A percentile compares a stretch with the other conserved stretches of the same genome.
Conservation (phyloP, 2,113 vertebrate genomes). For the Peromyscus polionotus region DNA sequence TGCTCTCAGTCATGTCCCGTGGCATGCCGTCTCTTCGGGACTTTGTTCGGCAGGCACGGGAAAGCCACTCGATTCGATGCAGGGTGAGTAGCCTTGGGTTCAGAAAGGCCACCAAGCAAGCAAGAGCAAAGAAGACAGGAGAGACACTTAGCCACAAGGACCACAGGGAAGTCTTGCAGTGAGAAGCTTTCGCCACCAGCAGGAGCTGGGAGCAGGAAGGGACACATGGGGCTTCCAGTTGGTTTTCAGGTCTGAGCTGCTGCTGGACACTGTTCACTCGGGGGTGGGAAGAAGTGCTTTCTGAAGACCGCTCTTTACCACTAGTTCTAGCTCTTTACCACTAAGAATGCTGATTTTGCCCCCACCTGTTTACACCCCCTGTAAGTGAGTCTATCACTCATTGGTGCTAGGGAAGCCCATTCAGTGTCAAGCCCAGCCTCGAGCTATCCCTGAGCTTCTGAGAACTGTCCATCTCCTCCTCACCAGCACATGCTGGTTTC, state of each 20-base stretch:
- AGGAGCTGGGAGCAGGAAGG: neutral
- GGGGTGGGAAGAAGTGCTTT: neutral
- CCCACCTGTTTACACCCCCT: too few relatives aligned
- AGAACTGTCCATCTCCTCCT: neutral
- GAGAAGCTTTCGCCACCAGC: neutral
- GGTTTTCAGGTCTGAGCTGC: neutral
- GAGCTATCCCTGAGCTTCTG: neutral
- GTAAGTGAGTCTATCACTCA: neutral
- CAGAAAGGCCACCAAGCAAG: neutral
- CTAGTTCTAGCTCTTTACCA: neutral
- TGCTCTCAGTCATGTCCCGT: neutral
- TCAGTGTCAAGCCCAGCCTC: neutral
- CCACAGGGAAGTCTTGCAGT: neutral
- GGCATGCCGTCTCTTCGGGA: neutral
- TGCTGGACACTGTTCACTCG: neutral
- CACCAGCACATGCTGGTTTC: neutral
- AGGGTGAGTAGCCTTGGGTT: neutral
- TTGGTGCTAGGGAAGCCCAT: neutral
- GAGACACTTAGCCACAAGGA: too few relatives aligned
- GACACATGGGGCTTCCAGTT: rapidly evolving
- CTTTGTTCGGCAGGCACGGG: neutral
- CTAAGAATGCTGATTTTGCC: neutral
- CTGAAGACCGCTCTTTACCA: neutral
- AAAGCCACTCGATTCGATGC: neutral
- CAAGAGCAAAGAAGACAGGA: neutral